Base-by-base conservation (phyloP, 2,888 invertebrate genomes). In the Euphydryas editha region DNA sequence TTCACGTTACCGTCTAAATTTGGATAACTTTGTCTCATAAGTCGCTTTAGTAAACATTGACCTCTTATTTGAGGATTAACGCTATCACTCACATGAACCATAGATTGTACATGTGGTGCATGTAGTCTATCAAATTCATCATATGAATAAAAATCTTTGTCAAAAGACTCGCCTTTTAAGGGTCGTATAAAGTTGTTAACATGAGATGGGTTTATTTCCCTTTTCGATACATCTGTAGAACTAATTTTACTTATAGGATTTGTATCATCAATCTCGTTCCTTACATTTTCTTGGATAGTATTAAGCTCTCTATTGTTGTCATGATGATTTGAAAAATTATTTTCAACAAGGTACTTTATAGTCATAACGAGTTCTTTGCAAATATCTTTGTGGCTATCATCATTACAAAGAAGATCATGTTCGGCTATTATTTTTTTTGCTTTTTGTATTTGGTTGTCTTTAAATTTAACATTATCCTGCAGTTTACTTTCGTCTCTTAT, bases 321-420 rank as follows among this genome's bases (percentile, higher is more conserved):
- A 55, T 63, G 62, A 49, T 65, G 30, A 46, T 64, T 64, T 59
- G 61, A 64, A 39, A 66, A 51, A 20, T 67, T 62, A 44, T 73
- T 72, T 30, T 79, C 70, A 37, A 75, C 76, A 36, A 88, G 74
- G 0, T 72, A 57, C 73, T 83, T 81, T 6, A 92, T 69, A 73
- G 87, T 83, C 18, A 63, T 74, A 6, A 91, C 80, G 20, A 90
- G 78, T 56, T 86, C 78, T 75, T 83, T 84, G 60, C 92, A 92
- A 39, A 84, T 75, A 64, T 83, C 77, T 72, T 82, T 78, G 68
- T 83, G 76, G 51, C 78, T 79, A 49, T 83, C 78, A 42, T 83
- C 73, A 21, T 81, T 84, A 60, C 92, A 92, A 42, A 81, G 46
- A 62, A 80, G 69, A n/a, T 87, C 77, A 65, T 90, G 84, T 39